Conservation (phyloP, 2,797 vertebrate genomes). For the Enteromius fasciolatus region DNA sequence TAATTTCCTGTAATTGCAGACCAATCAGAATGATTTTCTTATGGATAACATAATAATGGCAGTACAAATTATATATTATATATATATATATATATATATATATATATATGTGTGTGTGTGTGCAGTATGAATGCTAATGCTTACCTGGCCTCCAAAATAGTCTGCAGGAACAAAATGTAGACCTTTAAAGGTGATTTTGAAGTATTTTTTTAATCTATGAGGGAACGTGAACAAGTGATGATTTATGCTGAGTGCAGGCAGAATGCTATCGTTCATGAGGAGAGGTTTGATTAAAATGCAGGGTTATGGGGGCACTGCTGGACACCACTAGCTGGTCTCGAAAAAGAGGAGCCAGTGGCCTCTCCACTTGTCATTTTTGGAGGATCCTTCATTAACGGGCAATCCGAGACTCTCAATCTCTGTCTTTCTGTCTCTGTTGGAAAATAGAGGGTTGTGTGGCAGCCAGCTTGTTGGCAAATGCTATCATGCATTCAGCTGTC, state of each 20-base stretch:
- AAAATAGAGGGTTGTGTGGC: slow-evolving; percentile 20
- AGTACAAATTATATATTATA: not conserved
- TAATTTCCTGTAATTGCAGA: not conserved
- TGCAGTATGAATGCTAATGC: not conserved
- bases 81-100: not conserved
- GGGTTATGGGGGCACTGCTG: not conserved
- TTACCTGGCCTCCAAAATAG: not conserved
- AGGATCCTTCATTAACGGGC: slow-evolving; percentile 27
- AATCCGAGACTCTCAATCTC: slow-evolving; percentile 15
- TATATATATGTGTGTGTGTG: too few relatives aligned
- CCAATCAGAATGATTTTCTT: not conserved
- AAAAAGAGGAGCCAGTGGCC: slow-evolving; percentile 13
- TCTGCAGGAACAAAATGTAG: not conserved
- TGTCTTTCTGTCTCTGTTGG: slow-evolving; percentile 7
- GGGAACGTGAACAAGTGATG: slow-evolving; percentile 12
- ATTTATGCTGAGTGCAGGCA: not conserved
- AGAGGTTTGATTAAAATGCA: slow-evolving; percentile 27
- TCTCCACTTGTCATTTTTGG: slow-evolving; percentile 5
- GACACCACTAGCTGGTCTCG: slow-evolving; percentile 11
- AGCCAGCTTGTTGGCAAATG: slow-evolving; percentile 2
- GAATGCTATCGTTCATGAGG: not conserved
- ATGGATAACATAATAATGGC: not conserved
- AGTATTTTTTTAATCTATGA: not conserved
- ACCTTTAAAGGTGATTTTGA: not conserved
- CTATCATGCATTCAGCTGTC: slow-evolving; percentile 1